Evolutionary conservation across 2,113 vertebrate genomes (phyloP), one percentile per base, ranked within the genome.

Genomic region (Labrus mixtus): DNA sequence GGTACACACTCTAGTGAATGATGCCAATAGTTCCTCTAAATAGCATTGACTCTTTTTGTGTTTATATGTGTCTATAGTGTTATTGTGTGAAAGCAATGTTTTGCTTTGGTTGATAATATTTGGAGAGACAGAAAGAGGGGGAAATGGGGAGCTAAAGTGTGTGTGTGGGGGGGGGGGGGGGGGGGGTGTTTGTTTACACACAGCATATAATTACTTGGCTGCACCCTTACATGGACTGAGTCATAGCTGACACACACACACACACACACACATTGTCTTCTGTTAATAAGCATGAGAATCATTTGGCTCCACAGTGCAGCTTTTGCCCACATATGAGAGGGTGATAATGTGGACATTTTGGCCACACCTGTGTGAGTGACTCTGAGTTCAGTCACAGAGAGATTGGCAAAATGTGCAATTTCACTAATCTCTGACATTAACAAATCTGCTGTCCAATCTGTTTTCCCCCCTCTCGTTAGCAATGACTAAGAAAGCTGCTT

Each of bases 141-240:
- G 9, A 54, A 15, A 20, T 37, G 36, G 1, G 48, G 45, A 48
- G 73, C 59, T 6, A 61, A 58, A 13, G 55, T 33, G 69, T 66
- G 69, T 48, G 46, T 10, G 22, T 19, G 37, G 23, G 51, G n/a
- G 68, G 20, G 37, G 23, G 51, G n/a, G 68, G 20, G 37, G 23
- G 20, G 37, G 23, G 51, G n/a, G 68, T 91, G 83, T 89, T 90
- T 92, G 82, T 92, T 91, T 91, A 79, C 81, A 87, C 77, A 87
- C 88, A 91, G 82, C 81, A 82, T 90, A 82, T 89, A 92, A 92
- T 91, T 81, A 88, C 83, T 90, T 90, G 87, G 90, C 89, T 76
- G 48, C 39, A 67, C 68, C 48, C 50, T 81, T 48, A 53, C 54
- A 76, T 86, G 76, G 75, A 70, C 48, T 87, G 86, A 86, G 73